Percentiles rank a stretch among this genome's conserved stretches.
phyloP scores from a whole-genome alignment of 1,140 invertebrate genomes.

The Bombus consobrinus region DNA sequence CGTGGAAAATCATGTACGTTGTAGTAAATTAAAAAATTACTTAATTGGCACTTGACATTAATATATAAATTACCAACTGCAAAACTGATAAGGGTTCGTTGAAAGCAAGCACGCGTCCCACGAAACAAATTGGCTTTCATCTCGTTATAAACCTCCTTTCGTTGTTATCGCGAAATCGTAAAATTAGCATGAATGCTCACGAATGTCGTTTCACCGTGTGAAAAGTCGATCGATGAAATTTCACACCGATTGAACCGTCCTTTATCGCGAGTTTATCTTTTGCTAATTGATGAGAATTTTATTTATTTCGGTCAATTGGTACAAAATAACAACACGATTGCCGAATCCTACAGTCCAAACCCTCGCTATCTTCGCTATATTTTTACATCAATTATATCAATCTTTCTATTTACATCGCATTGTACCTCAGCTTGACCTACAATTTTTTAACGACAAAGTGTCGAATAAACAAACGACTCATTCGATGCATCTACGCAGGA shows the following conservation, averaged over 20 bases:
- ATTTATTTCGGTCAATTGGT: background rate
- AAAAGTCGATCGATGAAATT: background rate
- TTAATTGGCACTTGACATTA: conserved; percentile 36
- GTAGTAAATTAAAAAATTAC: conserved; percentile 16
- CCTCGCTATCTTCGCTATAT: no score
- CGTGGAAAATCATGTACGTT: background rate
- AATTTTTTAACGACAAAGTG: background rate
- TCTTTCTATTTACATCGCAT: no score
- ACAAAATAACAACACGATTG: no score
- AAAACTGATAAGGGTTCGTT: conserved; percentile 4
- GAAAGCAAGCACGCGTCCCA: background rate
- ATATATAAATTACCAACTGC: background rate
- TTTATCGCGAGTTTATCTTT: background rate
- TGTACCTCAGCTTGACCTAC: rapidly evolving
- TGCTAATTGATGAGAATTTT: background rate
- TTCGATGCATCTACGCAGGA: background rate
- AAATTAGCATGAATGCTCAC: conserved; percentile 28
- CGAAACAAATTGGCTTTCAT: background rate
- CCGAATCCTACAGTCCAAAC: no score
- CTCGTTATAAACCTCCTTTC: background rate
- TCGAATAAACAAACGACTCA: background rate
- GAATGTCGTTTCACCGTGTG: background rate
- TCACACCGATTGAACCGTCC: background rate
- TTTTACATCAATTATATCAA: background rate
- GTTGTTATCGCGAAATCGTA: conserved; percentile 41